phyloP scores from a whole-genome alignment of 2,113 vertebrate genomes.

The Lepus timidus region DNA sequence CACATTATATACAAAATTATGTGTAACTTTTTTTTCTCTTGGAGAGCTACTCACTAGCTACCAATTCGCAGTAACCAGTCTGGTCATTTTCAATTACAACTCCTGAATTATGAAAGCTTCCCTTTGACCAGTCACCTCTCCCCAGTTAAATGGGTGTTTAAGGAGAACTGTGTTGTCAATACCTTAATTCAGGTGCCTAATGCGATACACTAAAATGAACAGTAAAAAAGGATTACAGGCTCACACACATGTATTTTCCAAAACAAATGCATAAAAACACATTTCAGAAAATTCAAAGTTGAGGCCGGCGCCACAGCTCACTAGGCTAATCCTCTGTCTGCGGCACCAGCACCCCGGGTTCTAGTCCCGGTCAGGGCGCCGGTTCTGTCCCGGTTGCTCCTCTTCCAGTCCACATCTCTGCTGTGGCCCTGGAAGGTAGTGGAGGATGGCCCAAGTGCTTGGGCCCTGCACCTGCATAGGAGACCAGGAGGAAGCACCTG shows the following conservation, averaged over 20 bases:
- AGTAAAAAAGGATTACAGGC: neutral
- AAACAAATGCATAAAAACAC: neutral
- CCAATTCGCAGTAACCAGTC: too few species aligned
- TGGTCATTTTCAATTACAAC: neutral
- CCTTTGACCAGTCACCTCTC: neutral
- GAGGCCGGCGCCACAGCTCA: too few species aligned
- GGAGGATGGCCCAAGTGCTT: too few species aligned
- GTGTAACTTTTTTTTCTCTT: neutral
- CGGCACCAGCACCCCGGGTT: too few species aligned
- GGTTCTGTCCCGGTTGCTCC: too few species aligned
- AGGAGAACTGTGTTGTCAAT: accelerated
- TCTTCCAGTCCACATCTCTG: too few species aligned
- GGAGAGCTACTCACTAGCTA: neutral
- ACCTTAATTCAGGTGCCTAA: neutral
- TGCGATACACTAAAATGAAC: neutral
- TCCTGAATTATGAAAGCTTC: neutral
- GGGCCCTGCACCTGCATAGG: too few species aligned
- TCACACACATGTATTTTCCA: neutral
- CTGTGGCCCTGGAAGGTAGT: too few species aligned
- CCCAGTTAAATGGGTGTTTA: neutral
- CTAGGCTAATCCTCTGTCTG: too few species aligned
- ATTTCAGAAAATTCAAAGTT: neutral
- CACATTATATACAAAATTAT: neutral
- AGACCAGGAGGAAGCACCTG: too few species aligned
- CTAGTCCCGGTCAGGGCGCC: too few species aligned